A percentile compares a stretch with the other conserved stretches of the same genome.
phyloP scores from a whole-genome alignment of 2,797 vertebrate species.

The Xenentodon cancila region DNA sequence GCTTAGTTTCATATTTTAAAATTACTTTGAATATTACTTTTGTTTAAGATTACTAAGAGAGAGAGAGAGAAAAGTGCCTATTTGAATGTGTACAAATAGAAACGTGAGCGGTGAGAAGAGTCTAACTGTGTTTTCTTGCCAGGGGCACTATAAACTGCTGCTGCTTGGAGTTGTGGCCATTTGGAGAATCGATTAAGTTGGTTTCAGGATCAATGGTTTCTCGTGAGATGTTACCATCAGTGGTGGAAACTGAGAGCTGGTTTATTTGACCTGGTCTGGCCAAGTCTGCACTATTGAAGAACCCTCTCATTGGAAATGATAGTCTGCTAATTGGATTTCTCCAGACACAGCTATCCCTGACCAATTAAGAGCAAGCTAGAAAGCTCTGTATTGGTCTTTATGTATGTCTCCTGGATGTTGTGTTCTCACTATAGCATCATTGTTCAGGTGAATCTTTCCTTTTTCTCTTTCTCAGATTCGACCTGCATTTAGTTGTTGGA shows the following conservation, averaged over 20 bases:
- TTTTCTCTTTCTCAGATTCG: constrained; percentile 6
- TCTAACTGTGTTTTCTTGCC: constrained; percentile 13
- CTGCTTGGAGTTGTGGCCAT: constrained; percentile 27
- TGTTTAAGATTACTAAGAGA: not conserved
- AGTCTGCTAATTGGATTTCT: constrained; percentile 58
- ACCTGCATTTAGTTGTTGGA: constrained; percentile 19
- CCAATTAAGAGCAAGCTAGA: constrained; percentile 32
- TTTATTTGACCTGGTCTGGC: constrained; percentile 48
- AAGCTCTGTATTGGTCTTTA: constrained; percentile 5
- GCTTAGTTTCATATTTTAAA: not conserved
- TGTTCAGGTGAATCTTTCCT: constrained; percentile 29
- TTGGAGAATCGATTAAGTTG: constrained; percentile 28
- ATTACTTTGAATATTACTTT: too few relatives aligned
- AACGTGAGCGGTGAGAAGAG: not conserved
- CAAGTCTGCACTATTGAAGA: constrained; percentile 56
- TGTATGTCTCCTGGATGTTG: constrained; percentile 19
- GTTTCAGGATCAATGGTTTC: constrained; percentile 42
- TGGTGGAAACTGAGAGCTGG: constrained; percentile 18
- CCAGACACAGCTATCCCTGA: constrained; percentile 12
- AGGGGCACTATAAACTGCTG: constrained; percentile 21
- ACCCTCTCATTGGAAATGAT: constrained; percentile 50
- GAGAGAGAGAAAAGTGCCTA: not conserved
- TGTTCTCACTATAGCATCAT: constrained; percentile 43
- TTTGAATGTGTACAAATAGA: not conserved
- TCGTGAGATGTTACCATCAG: constrained; percentile 27